These are phyloP conservation scores for Bimastos eiseni DNA, from an alignment of 2,888 invertebrate genomes.

Conservation along the genomic window DNA sequence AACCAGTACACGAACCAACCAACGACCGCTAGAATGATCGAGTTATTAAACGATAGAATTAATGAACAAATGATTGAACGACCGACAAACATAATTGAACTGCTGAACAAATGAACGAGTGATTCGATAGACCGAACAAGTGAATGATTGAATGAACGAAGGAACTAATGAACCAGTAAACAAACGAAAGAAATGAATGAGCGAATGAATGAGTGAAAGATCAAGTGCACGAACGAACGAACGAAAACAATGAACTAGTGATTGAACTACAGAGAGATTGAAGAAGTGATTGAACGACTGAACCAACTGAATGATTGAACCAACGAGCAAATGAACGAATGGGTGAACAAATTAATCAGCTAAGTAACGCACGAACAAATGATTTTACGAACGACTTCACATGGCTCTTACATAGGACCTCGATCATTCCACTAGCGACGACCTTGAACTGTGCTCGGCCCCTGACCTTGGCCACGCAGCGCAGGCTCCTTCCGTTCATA, in stretches of 20 bases:
- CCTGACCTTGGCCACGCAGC: constrained; percentile 13
- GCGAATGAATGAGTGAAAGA: neutral
- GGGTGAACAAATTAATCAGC: too few species aligned
- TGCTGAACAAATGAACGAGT: neutral
- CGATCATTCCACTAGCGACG: neutral
- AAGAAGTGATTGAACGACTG: neutral
- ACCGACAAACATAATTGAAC: neutral
- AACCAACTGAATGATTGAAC: neutral
- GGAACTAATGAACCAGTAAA: neutral
- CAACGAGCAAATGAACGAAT: too few species aligned
- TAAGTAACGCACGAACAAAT: too few species aligned
- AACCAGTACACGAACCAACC: too few species aligned
- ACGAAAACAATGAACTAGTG: neutral
- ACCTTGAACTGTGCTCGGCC: neutral
- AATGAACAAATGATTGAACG: neutral
- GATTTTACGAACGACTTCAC: neutral
- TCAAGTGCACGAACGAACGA: neutral
- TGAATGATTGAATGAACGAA: neutral
- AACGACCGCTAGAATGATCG: too few species aligned
- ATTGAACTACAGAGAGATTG: too few species aligned
- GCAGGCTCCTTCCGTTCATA: neutral
- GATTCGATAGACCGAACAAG: too few species aligned
- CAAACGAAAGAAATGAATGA: too few species aligned
- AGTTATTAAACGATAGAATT: neutral
- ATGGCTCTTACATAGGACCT: neutral